Base-by-base conservation (phyloP, 1,140 invertebrate genomes). In the Drosophila parabipectinata region DNA sequence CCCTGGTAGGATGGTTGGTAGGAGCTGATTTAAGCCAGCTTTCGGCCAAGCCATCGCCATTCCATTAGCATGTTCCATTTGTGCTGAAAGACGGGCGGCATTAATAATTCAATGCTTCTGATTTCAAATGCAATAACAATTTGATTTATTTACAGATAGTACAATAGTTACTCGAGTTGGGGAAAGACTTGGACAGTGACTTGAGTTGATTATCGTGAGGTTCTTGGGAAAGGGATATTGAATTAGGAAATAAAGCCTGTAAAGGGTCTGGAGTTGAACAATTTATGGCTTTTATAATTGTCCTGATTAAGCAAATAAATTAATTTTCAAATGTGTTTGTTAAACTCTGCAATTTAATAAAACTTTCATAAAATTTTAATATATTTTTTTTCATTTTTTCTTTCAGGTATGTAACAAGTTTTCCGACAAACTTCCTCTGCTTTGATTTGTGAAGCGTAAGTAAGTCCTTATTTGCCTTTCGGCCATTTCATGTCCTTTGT, bases 81-180 rank as follows among this genome's bases (percentile, higher is more conserved):
- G 26, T 39, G 64, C 58, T 32, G 72, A 72, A 58, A 66, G 56
- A 12, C 45, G 45, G 59, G 53, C 50, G 21, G 51, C 60, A 64
- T 85, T 74, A 87, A 87, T 87, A 87, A 87, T 84, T 77, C 47
- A 84, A 62, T 44, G 54, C 28, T 48, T 34, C 57, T 77, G 50
- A 66, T 80, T 74, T 53, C 28, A 56, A 64, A 87, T 72, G 79
- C 79, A 83, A 83, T 62, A 83, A 76, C 79, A 79, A 62, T 81
- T 77, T 77, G 82, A 85, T 85, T 85, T 77, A 81, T 74, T 81
- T 63, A 57, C 48, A 71, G 68, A 84, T 78, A 71, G 71, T 37
- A 37, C 34, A 37, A 37, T 37, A 37, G 34, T 37, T 37, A 37
- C 10, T 12, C 10, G 34, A 37, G 34, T 44, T 44, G 41, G 41